phyloP scores from a whole-genome alignment of 2,797 vertebrate species.

The Bryconaethiops microstoma region DNA sequence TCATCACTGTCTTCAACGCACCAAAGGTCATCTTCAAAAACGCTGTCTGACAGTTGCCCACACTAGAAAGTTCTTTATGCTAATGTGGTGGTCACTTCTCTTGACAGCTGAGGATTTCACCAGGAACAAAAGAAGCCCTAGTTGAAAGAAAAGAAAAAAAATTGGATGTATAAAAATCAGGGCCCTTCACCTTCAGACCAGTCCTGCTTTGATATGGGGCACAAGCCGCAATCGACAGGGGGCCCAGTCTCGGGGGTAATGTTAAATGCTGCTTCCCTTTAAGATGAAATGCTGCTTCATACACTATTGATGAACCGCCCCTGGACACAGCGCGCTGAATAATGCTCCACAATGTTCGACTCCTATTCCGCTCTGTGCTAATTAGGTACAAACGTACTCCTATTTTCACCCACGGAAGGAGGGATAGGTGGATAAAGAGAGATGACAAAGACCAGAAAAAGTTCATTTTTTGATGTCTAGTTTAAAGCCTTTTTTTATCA shows the following conservation, averaged over 20 bases:
- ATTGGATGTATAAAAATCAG: neutral
- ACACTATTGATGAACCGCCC: constrained; percentile 76
- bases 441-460: neutral
- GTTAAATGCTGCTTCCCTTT: constrained; percentile 74
- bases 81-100: neutral
- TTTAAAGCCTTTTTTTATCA: constrained; percentile 1
- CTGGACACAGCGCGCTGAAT: constrained; percentile 62
- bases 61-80: constrained; percentile 13
- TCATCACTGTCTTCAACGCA: neutral
- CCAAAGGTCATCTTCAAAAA: constrained; percentile 23
- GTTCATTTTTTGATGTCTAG: neutral
- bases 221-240: constrained; percentile 71
- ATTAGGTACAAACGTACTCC: constrained; percentile 63
- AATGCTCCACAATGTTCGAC: constrained; percentile 40
- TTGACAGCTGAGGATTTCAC: neutral
- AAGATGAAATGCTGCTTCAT: constrained; percentile 75
- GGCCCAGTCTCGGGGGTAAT: constrained; percentile 74
- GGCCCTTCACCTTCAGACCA: constrained; percentile 57
- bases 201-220: constrained; percentile 75
- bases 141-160: constrained; percentile 40
- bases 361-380: constrained; percentile 45
- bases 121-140: constrained; percentile 13
- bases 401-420: neutral
- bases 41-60: neutral
- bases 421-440: neutral